A percentile compares a stretch with the other conserved stretches of the same genome.
These are phyloP conservation scores for Archivesica marissinica DNA, from an alignment of 1,140 invertebrate genomes.

Conservation along the genomic window DNA sequence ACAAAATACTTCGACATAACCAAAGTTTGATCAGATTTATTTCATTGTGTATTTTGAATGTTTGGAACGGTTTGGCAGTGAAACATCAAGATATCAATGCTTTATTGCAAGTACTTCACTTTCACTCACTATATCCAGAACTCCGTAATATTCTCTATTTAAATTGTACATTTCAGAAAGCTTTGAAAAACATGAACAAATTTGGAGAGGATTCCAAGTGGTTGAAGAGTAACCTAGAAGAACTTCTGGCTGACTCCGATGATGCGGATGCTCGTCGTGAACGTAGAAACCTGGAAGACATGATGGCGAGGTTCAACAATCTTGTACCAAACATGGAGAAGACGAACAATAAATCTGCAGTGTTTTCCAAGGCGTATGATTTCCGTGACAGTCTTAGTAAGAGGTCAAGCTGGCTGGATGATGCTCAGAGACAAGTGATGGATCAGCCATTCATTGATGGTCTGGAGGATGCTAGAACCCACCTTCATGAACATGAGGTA, in stretches of 20 bases:
- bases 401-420: slow-evolving; percentile 85
- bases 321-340: slow-evolving; percentile 96
- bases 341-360: slow-evolving; percentile 95
- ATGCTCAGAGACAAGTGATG: slow-evolving; percentile 85
- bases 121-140: no score
- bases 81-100: no score
- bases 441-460: slow-evolving; percentile 90
- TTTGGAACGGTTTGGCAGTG: no score
- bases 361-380: slow-evolving; percentile 95
- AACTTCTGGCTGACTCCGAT: slow-evolving; percentile 91
- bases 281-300: slow-evolving; percentile 91
- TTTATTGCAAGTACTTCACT: no score
- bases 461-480: slow-evolving; percentile 89
- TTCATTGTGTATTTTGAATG: no score
- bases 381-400: slow-evolving; percentile 94
- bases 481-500: slow-evolving; percentile 85
- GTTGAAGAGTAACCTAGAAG: slow-evolving; percentile 95
- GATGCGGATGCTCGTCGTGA: slow-evolving; percentile 89
- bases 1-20: no score
- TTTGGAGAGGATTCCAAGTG: slow-evolving; percentile 97
- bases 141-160: no score
- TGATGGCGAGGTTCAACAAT: slow-evolving; percentile 91
- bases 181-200: slow-evolving; percentile 89
- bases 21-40: no score
- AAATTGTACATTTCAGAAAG: slow-evolving; percentile 73